Evolutionary conservation across 2,113 vertebrate species (phyloP).

Genomic region (Lepisosteus oculatus): DNA sequence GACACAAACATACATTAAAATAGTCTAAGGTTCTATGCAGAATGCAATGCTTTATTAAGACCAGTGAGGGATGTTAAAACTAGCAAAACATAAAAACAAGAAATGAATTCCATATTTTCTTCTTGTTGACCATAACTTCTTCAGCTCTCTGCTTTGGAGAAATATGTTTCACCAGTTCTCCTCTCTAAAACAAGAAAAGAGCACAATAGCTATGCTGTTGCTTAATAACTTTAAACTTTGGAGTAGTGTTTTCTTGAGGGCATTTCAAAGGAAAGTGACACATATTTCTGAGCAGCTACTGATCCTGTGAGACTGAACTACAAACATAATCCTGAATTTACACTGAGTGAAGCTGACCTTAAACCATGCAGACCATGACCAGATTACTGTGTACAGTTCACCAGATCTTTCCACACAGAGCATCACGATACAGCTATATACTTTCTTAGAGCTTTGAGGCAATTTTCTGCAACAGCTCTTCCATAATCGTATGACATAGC

Average conservation of each 20-base stretch:
- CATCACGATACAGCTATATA: constrained; percentile 27
- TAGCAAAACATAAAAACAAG: no score
- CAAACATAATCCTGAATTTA: constrained; percentile 59
- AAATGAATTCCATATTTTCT: no score
- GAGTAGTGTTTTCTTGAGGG: background rate
- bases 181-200: background rate
- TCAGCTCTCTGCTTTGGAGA: no score
- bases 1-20: no score
- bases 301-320: constrained; percentile 42
- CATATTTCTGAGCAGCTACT: constrained; percentile 40
- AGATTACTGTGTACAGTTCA: constrained; percentile 44
- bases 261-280: constrained; percentile 41
- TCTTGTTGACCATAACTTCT: no score
- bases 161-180: no score
- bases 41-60: no score
- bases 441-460: constrained; percentile 40
- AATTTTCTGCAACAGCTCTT: constrained; percentile 42
- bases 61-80: no score
- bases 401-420: constrained; percentile 35
- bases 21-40: no score
- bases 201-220: constrained; percentile 21
- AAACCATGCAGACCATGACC: constrained; percentile 46
- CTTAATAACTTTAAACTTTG: constrained; percentile 16
- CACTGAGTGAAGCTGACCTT: constrained; percentile 45
- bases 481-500: constrained; percentile 41